Evolutionary conservation across 2,797 vertebrate species (phyloP), one percentile per base, ranked within the genome.

Genomic region (Myotis vivesi): DNA sequence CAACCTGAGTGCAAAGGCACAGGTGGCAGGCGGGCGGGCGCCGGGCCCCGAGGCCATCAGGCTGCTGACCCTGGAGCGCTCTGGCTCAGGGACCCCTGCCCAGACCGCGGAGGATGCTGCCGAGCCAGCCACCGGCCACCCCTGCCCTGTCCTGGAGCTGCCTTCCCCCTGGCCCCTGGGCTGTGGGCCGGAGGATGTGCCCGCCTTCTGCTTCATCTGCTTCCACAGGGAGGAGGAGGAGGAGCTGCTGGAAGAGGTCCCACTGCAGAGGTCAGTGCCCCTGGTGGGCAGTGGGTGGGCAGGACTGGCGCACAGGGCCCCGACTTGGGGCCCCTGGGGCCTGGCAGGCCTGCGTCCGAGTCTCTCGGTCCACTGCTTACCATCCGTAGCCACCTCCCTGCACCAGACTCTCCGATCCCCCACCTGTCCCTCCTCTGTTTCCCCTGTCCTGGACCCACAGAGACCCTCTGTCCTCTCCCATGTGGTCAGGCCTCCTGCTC

Each of bases 131-230:
- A 3, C 3, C 46, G 1, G 95, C 28, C 96, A 0, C 25, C 94
- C 41, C 0, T 94, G 97, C 92, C 95, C 94, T 0, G 81, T 91
- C 92, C 97, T 93, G 94, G 17, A 51, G 59, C 96, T 97, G 72
- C 95, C 95, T 51, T 95, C 30, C 0, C 84, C 96, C 19, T 91
- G 97, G 97, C 49, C 62, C 73, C 13, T 96, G 0, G 36, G 90
- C 95, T 95, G 57, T 59, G 10, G 38, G 51, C 46, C 82, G 0
- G 5, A 53, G 55, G 96, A 97, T 0, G 98, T 98, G 95, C 98
- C 98, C 88, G 98, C 98, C 71, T 98, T 98, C 98, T 98, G 98
- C 97, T 98, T 98, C 51, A 38, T 98, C 95, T 98, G 98, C 97
- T 98, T 98, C 95, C 98, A 98, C 92, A 97, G 96, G 95, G 98